Conservation (phyloP, 2,113 vertebrate genomes). For the Aepyceros melampus region DNA sequence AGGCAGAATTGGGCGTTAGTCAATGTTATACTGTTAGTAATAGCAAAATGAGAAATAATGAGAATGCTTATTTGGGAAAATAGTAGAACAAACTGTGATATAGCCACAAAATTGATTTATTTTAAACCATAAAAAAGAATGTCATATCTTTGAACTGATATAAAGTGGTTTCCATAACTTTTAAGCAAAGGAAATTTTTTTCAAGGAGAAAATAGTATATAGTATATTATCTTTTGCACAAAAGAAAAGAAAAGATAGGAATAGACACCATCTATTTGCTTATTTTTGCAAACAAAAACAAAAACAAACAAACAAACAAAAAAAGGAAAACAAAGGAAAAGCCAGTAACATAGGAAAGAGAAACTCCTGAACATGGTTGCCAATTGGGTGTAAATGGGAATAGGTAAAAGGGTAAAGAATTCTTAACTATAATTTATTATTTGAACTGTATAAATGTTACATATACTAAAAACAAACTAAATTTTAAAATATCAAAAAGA, state of each 20-base stretch:
- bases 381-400: neutral
- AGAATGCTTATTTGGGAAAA: neutral
- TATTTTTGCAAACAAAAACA: neutral
- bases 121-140: neutral
- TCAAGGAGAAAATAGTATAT: neutral
- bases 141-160: neutral
- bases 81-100: neutral
- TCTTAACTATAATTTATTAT: neutral
- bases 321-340: neutral
- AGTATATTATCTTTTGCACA: neutral
- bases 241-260: neutral
- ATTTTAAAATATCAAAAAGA: neutral
- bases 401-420: neutral
- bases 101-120: neutral
- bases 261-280: neutral
- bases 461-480: neutral
- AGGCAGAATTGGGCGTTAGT: neutral
- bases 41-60: neutral
- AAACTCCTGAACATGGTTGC: neutral
- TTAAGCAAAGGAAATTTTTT: neutral
- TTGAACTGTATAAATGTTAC: neutral
- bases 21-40: neutral
- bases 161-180: neutral
- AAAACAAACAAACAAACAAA: neutral
- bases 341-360: neutral